A percentile compares a stretch with the other conserved stretches of the same genome.
Evolutionary conservation across 2,113 vertebrate genomes (phyloP).

Genomic region (Mormoops blainvillei): DNA sequence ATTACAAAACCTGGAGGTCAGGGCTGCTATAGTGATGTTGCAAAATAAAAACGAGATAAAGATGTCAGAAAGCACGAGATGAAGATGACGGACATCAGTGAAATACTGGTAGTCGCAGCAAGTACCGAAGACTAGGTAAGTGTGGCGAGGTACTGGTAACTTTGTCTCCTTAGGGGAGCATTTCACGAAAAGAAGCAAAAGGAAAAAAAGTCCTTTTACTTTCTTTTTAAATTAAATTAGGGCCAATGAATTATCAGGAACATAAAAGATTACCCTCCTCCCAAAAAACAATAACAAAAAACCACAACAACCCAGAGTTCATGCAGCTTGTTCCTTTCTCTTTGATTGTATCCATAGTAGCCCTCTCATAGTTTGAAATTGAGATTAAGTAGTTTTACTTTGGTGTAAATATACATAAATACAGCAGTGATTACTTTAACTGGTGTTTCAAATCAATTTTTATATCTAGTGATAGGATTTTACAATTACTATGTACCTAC

Average conservation of each 20-base stretch:
- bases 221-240: neutral
- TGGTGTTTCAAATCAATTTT: neutral
- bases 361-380: neutral
- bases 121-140: neutral
- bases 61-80: neutral
- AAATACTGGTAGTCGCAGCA: neutral
- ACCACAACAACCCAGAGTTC: neutral
- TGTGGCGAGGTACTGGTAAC: rapidly evolving
- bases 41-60: slow-evolving; percentile 10
- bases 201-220: neutral
- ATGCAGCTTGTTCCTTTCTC: neutral
- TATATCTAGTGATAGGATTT: neutral
- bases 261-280: neutral
- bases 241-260: neutral
- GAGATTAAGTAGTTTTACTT: neutral
- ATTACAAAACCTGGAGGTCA: neutral
- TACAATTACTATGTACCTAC: neutral
- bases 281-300: neutral
- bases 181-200: neutral
- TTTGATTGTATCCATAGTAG: neutral
- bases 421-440: neutral
- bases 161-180: neutral
- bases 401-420: neutral
- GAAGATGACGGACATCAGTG: neutral
- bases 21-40: neutral